Base-by-base conservation (phyloP, 2,797 vertebrate genomes). In the Percopsis omiscomaycus region DNA sequence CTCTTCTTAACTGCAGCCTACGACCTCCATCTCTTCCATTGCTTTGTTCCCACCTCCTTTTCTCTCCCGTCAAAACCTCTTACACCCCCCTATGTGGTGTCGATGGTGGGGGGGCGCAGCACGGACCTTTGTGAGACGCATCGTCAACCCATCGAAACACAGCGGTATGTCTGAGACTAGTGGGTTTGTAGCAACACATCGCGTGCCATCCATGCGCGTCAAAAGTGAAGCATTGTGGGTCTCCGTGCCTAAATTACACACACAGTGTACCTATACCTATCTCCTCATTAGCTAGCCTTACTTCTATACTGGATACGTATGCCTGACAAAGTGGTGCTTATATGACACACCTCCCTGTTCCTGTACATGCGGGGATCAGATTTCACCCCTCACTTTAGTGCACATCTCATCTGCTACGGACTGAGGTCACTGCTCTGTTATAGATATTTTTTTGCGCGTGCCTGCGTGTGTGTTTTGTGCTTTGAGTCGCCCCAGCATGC, bases 261-360 rank as follows among this genome's bases (percentile, higher is more conserved):
- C 4, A 27, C 4, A 4, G 37, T 12, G 44, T 48, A 55, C 64
- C 59, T 54, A 6, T 69, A 55, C 13, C 45, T 8, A 13, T 50
- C 4, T 16, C 16, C 14, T 16, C 27, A 13, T 68, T 16, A 63
- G 15, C 71, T 13, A 42, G 48, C 58, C 63, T 3, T 66, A 66
- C 44, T 57, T 42, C 6, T 42, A 42, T 2, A 9, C 37, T 9
- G 37, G 37, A 42, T 28, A 8, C 12, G 3, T 28, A 58, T 27
- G 22, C 13, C 45, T 29, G 46, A 59, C 22, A 48, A 71, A 82
- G 76, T 22, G 64, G 57, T 37, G 66, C 64, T 66, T 44, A 76
- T 70, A 59, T 28, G 79, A 84, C 77, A 55, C 67, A 45, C 61
- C 76, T 68, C 66, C 57, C 62, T 60, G 66, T 61, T 72, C 55